Conservation (phyloP, 2,888 invertebrate genomes). For the Agrilus cyanescens region DNA sequence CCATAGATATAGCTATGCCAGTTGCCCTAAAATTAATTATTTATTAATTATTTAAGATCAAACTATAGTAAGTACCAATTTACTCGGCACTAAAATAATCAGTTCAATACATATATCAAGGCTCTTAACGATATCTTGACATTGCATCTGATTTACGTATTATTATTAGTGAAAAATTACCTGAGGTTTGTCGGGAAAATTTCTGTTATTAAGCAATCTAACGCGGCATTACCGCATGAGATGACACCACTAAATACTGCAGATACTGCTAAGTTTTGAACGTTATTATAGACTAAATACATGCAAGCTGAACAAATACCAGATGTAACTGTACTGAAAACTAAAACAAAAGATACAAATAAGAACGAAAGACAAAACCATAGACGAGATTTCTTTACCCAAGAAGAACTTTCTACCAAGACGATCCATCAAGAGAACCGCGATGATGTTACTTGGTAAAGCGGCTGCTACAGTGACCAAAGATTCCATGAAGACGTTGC, state of each 20-base stretch:
- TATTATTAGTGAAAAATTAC: constrained; percentile 35
- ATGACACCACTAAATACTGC: constrained; percentile 80
- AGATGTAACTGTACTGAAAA: constrained; percentile 76
- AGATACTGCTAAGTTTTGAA: constrained; percentile 71
- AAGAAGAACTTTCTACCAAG: constrained; percentile 76
- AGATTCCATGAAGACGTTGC: constrained; percentile 74
- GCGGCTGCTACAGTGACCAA: constrained; percentile 78
- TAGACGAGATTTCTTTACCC: constrained; percentile 36
- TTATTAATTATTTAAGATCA: not conserved
- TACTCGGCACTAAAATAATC: no score
- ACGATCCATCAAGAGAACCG: constrained; percentile 70
- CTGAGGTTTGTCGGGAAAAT: constrained; percentile 85
- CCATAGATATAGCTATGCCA: constrained; percentile 83
- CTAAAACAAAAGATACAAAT: constrained; percentile 33
- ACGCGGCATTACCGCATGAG: constrained; percentile 78
- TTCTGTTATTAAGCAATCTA: constrained; percentile 87
- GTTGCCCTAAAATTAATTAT: constrained; percentile 54
- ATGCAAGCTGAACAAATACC: constrained; percentile 73
- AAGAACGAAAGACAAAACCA: not conserved
- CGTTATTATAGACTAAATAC: constrained; percentile 74
- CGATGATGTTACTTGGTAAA: constrained; percentile 73
- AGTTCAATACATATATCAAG: no score
- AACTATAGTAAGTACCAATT: no score
- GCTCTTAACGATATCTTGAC: no score
- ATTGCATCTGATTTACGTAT: not conserved